Evolutionary conservation across 2,113 vertebrate genomes (phyloP), one percentile per base, ranked within the genome.

Genomic region (Podiceps cristatus): DNA sequence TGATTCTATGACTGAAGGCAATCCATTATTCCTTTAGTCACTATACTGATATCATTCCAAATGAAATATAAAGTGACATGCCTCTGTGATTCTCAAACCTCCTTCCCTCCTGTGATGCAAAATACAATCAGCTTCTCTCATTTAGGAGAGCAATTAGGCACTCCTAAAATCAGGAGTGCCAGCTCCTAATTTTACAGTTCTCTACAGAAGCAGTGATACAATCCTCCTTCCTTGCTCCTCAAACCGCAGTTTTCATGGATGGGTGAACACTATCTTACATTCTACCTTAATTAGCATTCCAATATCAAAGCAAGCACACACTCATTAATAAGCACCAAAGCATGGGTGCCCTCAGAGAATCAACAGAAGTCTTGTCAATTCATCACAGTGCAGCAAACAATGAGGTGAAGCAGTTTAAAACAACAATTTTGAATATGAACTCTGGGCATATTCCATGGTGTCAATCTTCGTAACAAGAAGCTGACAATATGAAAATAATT

Each of bases 201-300:
- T 66, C 56, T 33, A 4, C 27, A 55, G 33, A 88, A 71, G 10
- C 67, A 10, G 49, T 9, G 9, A 74, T 27, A 42, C 7, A 16
- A 4, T 22, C 25, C 49, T 86, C 84, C 66, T 77, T 59, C 19
- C 56, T 59, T 64, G 33, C 71, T 60, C 59, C 33, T 88, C 50
- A 72, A 59, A 76, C 1, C 0, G 23, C 72, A 87, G 59, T 85
- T 73, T 82, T 91, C 69, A 89, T 27, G 52, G 67, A 45, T 62
- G 79, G 62, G 35, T 69, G 53, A 88, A 78, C 37, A 63, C 15
- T 29, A 20, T 35, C 88, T 67, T 73, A 60, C 22, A 44, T 88
- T 87, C 40, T 75, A 63, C 42, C 47, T 96, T 86, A 92, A 95
- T 88, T 47, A 69, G 80, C 63, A 88, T 53, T 93, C 73, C 59